Evolutionary conservation across 2,113 vertebrate species (phyloP).

Genomic region (Myotis brandtii): DNA sequence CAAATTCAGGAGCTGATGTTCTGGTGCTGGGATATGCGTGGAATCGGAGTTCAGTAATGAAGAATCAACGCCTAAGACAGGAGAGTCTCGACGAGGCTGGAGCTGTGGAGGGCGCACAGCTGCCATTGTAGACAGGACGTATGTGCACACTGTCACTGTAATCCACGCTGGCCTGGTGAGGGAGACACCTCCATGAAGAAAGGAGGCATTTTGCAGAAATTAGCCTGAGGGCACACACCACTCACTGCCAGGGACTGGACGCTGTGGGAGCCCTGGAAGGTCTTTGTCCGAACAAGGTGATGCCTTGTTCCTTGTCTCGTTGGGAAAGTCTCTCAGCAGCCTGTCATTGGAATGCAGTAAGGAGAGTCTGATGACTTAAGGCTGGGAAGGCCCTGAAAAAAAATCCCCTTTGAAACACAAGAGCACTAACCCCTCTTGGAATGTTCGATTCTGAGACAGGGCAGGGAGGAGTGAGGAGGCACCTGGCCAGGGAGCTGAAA

Average conservation of each 20-base stretch:
- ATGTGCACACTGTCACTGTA: fast-evolving
- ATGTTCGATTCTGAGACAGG: neutral
- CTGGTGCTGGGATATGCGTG: neutral
- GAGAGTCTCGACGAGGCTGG: neutral
- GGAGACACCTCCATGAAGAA: neutral
- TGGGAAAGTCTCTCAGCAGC: neutral
- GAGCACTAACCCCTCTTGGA: neutral
- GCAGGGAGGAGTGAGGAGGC: neutral
- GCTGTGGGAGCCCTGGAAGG: neutral
- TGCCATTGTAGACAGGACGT: fast-evolving
- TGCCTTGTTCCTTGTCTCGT: neutral
- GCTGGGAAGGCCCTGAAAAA: neutral
- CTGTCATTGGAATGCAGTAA: neutral
- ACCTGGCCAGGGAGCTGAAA: neutral
- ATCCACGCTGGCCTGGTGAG: fast-evolving
- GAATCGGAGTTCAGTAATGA: neutral
- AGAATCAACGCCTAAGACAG: neutral
- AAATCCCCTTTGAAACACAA: neutral
- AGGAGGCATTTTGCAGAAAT: neutral
- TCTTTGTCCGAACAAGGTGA: neutral
- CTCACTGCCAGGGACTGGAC: fast-evolving
- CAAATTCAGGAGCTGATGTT: neutral
- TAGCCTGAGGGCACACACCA: fast-evolving
- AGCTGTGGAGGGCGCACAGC: fast-evolving
- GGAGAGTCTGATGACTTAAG: neutral